Conservation (phyloP, 2,888 invertebrate genomes). For the Dione vanillae region DNA sequence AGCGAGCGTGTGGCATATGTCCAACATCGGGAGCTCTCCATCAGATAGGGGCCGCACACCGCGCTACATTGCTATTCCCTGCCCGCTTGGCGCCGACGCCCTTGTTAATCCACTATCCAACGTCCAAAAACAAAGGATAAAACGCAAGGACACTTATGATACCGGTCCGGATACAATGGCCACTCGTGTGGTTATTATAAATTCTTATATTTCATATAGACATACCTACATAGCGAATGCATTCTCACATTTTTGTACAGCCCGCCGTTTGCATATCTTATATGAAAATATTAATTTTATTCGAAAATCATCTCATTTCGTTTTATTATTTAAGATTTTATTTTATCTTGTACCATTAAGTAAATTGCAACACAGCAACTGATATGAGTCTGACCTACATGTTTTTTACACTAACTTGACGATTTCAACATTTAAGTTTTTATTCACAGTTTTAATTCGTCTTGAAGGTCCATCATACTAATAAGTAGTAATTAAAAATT, state of each 20-base stretch:
- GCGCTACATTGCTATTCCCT: slow-evolving; percentile 70
- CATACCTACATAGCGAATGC: slow-evolving; percentile 23
- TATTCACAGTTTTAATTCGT: neutral
- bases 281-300: neutral
- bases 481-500: neutral
- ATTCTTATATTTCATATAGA: slow-evolving; percentile 28
- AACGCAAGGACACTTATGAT: slow-evolving; percentile 59
- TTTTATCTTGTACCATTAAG: slow-evolving; percentile 3
- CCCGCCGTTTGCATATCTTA: neutral
- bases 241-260: slow-evolving; percentile 2
- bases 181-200: slow-evolving; percentile 42
- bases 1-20: slow-evolving; percentile 39
- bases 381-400: neutral
- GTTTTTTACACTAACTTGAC: neutral
- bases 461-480: neutral
- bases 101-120: slow-evolving; percentile 75
- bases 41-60: slow-evolving; percentile 68
- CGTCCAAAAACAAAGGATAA: slow-evolving; percentile 61
- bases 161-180: slow-evolving; percentile 63
- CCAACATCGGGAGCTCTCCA: slow-evolving; percentile 47
- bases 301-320: neutral
- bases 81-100: slow-evolving; percentile 73
- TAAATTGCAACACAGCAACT: neutral
- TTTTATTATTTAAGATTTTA: neutral
- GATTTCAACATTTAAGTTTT: neutral